These are phyloP conservation scores for Conistra vaccinii DNA, from an alignment of 2,888 invertebrate genomes.

Conservation along the genomic window DNA sequence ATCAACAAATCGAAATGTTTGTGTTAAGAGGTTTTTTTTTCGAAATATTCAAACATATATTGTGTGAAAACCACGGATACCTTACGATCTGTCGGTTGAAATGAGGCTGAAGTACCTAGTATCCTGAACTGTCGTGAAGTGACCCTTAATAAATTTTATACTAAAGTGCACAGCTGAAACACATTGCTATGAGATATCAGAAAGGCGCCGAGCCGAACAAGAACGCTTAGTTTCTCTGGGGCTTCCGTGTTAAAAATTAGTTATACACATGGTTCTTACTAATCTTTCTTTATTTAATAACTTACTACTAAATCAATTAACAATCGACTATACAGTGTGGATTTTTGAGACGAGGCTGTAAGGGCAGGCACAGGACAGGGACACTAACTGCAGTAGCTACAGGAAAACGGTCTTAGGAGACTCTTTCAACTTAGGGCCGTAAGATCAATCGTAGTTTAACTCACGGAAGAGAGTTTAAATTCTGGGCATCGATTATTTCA, in stretches of 20 bases:
- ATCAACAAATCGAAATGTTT: background rate
- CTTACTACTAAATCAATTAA: background rate
- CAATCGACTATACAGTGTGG: background rate
- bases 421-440: too few relatives aligned
- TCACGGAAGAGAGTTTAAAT: too few relatives aligned
- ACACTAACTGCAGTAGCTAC: too few relatives aligned
- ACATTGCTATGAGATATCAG: slow-evolving; percentile 21
- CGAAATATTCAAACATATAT: background rate
- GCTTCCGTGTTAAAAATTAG: background rate
- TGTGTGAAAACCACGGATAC: background rate
- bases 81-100: background rate
- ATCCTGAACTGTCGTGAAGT: background rate
- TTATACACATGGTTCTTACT: background rate
- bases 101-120: background rate
- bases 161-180: background rate
- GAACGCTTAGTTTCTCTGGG: background rate
- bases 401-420: too few relatives aligned
- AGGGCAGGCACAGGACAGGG: too few relatives aligned
- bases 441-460: too few relatives aligned
- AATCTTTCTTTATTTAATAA: background rate
- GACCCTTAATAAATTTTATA: background rate
- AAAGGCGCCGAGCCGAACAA: background rate
- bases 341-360: too few relatives aligned
- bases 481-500: too few relatives aligned
- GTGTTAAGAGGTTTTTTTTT: background rate